Base-by-base conservation (phyloP, 2,888 invertebrate genomes). In the Drosophila sordidula region DNA sequence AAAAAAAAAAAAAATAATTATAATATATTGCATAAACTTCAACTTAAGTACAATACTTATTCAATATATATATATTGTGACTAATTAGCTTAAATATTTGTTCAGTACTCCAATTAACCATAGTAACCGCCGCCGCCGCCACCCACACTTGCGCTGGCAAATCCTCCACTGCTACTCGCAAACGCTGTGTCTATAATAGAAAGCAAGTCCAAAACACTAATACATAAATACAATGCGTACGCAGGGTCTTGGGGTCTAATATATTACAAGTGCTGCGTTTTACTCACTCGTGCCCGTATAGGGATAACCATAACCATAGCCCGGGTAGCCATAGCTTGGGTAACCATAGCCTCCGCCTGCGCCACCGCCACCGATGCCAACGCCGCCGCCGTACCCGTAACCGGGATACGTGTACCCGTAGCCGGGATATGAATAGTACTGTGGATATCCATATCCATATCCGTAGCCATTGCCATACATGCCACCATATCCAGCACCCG, bases 121-220 rank as follows among this genome's bases (percentile, higher is more conserved):
- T 87, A 86, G 36, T 77, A 86, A 29, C 84, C 83, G 11, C 69
- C 79, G 26, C 69, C 79, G 26, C 80, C 87, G 39, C 61, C 44
- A 34, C 84, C 75, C 26, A 68, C 87, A 78, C 85, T 78, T 25
- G 87, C 85, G 16, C 65, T 77, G 16, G 82, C 80, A 45, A 85
- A 87, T 34, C 89, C 89, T 14, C 85, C 80, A 38, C 63, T 89
- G 71, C 86, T 86, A 69, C 89, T 86, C 11, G 86, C 89, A 63
- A 62, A 89, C 5, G 86, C 86, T 14, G 89, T 87, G 51, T 70
- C 86, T 86, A 87, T 14, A 77, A 65, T 4, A 78, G 41, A 56
- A 67, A 89, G 63, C 82, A 86, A 5, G 68, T 73, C 86, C 86
- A 86, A 55, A 89, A 87, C 72, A 80, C 87, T 86, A 73, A 65